Conservation (phyloP, 2,797 vertebrate species). For the Cyprinella venusta region DNA sequence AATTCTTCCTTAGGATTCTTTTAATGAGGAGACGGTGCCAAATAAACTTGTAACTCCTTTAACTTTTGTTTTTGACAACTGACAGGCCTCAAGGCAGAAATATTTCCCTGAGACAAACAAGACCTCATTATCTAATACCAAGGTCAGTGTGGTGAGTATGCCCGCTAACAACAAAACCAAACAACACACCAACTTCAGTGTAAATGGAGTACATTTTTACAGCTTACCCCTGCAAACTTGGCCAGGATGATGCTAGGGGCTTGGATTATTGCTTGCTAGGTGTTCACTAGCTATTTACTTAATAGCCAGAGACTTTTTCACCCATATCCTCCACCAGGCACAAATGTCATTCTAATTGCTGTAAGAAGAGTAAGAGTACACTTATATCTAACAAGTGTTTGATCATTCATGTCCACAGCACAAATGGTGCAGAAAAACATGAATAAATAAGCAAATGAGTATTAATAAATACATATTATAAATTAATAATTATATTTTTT, state of each 20-base stretch:
- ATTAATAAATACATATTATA: neutral
- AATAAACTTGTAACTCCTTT: constrained; percentile 36
- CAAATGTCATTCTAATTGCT: neutral
- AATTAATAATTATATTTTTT: neutral
- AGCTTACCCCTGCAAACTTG: neutral
- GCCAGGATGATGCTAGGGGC: neutral
- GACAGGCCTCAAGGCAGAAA: constrained; percentile 32
- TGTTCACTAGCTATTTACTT: neutral
- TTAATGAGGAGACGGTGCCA: constrained; percentile 36
- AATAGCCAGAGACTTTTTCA: neutral
- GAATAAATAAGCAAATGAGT: neutral
- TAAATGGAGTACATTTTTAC: neutral
- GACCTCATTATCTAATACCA: constrained; percentile 33
- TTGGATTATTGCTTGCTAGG: neutral
- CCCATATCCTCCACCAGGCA: neutral
- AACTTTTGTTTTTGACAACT: constrained; percentile 24
- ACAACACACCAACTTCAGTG: constrained; percentile 1
- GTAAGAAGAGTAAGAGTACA: neutral
- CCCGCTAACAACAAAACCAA: neutral
- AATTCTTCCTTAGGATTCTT: constrained; percentile 21
- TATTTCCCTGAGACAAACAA: constrained; percentile 32
- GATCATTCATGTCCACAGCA: neutral
- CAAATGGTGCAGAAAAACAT: neutral
- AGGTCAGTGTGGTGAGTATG: constrained; percentile 8
- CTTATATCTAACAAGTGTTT: neutral